A percentile compares a stretch with the other conserved stretches of the same genome.
Evolutionary conservation across 2,888 invertebrate genomes (phyloP).

Genomic region (Drosophila nr. fundita): DNA sequence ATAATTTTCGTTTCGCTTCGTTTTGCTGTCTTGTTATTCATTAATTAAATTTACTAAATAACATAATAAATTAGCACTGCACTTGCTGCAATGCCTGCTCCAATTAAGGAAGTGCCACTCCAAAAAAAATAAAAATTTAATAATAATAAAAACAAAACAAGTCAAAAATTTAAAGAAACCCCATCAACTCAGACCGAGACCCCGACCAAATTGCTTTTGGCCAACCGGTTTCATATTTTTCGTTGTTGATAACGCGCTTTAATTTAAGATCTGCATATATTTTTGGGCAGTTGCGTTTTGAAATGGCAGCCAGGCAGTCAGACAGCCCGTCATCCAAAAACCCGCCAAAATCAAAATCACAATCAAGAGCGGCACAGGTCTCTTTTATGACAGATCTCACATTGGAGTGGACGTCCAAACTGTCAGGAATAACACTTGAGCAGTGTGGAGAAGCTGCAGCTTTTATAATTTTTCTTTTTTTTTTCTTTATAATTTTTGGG

Average conservation of each 20-base stretch:
- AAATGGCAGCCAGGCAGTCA: slow-evolving; percentile 40
- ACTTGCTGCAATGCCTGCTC: slow-evolving; percentile 72
- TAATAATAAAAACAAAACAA: slow-evolving; percentile 13
- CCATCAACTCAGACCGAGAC: slow-evolving; percentile 58
- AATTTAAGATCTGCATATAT: slow-evolving; percentile 78
- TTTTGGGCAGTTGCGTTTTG: slow-evolving; percentile 66
- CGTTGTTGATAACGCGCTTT: slow-evolving; percentile 70
- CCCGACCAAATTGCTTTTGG: slow-evolving; percentile 69
- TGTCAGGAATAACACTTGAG: slow-evolving; percentile 77
- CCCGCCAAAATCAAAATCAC: slow-evolving; percentile 62
- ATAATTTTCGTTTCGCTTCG: slow-evolving; percentile 2
- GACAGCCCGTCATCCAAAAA: slow-evolving; percentile 38
- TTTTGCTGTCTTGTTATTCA: slow-evolving; percentile 40
- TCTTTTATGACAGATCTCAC: slow-evolving; percentile 79
- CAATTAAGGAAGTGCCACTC: slow-evolving; percentile 78
- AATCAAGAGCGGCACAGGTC: slow-evolving; percentile 69
- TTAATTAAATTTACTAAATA: slow-evolving; percentile 78
- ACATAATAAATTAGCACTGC: slow-evolving; percentile 75
- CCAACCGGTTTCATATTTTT: slow-evolving; percentile 63
- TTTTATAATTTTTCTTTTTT: slow-evolving; percentile 25
- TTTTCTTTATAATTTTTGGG: slow-evolving; percentile 22
- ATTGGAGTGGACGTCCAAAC: slow-evolving; percentile 71
- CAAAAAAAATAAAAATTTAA: slow-evolving; percentile 17
- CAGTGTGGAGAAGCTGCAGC: slow-evolving; percentile 59
- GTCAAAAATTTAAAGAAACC: slow-evolving; percentile 19